A percentile compares a stretch with the other conserved stretches of the same genome.
phyloP scores from a whole-genome alignment of 2,888 invertebrate genomes.

The Dioctria rufipes region DNA sequence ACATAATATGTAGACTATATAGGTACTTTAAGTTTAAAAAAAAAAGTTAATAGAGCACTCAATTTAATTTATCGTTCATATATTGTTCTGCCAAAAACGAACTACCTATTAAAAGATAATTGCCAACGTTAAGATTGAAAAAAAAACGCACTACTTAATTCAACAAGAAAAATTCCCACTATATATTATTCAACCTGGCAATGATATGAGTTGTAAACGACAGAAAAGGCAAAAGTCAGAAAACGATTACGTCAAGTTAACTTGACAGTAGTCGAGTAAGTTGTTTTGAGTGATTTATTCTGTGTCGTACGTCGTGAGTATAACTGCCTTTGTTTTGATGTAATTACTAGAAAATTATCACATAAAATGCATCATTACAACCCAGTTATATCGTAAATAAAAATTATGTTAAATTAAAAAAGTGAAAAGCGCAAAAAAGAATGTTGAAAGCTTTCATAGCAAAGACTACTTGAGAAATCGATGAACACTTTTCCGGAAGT shows the following conservation, averaged over 20 bases:
- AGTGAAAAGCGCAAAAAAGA: neutral
- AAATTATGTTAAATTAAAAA: neutral
- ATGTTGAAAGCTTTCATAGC: neutral
- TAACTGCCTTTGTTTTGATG: neutral
- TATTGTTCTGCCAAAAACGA: no score
- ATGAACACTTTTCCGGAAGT: slow-evolving; percentile 46
- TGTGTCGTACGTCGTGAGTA: neutral
- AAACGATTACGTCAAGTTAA: neutral
- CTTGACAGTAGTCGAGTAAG: neutral
- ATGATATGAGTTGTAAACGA: neutral
- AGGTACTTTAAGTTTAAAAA: no score
- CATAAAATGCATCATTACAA: neutral
- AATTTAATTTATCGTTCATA: no score
- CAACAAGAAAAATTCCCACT: neutral
- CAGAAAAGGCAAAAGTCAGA: neutral
- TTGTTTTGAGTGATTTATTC: neutral
- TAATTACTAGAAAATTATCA: neutral
- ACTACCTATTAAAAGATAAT: no score
- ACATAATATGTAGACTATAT: no score
- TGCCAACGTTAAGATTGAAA: no score
- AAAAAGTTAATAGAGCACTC: no score
- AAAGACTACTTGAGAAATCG: slow-evolving; percentile 54
- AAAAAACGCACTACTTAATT: neutral
- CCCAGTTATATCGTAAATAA: neutral
- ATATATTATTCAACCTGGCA: neutral